Evolutionary conservation across 2,797 vertebrate genomes (phyloP).

Genomic region (Falco berigora): DNA sequence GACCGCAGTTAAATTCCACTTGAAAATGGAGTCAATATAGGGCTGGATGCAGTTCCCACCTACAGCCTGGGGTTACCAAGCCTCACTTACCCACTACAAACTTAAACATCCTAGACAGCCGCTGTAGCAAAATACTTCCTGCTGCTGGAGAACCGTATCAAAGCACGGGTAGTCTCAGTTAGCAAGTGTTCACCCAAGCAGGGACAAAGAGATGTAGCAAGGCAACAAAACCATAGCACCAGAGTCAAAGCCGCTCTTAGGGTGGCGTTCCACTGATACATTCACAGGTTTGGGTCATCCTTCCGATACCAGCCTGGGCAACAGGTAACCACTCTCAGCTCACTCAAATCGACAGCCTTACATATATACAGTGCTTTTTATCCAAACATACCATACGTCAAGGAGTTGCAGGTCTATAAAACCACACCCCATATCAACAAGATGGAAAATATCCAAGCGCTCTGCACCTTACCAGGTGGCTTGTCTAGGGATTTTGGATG

Average conservation of each 20-base stretch:
- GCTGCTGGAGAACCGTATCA: not conserved
- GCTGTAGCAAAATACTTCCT: not conserved
- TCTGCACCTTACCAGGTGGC: not conserved
- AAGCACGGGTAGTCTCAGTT: accelerated
- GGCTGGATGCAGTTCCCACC: not conserved
- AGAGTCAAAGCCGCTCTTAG: not conserved
- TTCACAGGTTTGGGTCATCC: not conserved
- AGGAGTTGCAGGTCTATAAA: not conserved
- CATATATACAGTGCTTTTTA: accelerated
- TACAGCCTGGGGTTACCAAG: not conserved
- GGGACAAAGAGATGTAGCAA: not conserved
- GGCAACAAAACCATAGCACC: accelerated
- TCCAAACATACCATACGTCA: accelerated
- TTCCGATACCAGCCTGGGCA: not conserved
- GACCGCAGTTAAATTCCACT: not conserved
- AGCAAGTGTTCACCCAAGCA: not conserved
- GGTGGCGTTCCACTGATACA: accelerated
- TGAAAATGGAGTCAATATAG: accelerated
- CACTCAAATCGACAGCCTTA: not conserved
- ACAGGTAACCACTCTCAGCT: not conserved
- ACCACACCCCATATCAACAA: not conserved
- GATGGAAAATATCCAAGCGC: not conserved
- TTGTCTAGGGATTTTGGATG: not conserved
- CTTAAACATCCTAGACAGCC: accelerated
- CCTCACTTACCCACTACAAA: not conserved